A percentile compares a stretch with the other conserved stretches of the same genome.
Conservation (phyloP, 2,888 invertebrate genomes). For the Noctua fimbriata region DNA sequence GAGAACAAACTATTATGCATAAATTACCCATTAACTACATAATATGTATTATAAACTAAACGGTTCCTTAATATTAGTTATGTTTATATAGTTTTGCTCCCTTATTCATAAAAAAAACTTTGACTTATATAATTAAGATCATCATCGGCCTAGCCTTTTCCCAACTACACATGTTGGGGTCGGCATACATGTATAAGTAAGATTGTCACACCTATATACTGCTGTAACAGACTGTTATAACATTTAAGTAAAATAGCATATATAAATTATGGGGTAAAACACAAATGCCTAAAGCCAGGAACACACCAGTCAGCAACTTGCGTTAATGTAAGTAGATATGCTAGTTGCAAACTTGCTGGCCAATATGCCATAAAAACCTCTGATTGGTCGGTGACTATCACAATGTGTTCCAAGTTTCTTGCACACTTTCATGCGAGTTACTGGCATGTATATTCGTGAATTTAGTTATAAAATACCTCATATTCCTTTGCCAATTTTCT, state of each 20-base stretch:
- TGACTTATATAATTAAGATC: background rate
- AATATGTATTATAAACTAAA: conserved; percentile 3
- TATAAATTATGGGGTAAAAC: background rate
- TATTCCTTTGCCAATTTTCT: conserved; percentile 3
- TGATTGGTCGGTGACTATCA: background rate
- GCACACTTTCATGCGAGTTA: background rate
- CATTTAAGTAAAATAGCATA: background rate
- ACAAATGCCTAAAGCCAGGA: background rate
- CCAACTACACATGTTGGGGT: no score
- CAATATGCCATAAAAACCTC: background rate
- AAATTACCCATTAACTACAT: background rate
- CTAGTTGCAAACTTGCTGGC: background rate
- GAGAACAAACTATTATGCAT: background rate
- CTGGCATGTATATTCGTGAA: background rate
- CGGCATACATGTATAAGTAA: background rate
- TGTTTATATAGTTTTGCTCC: background rate
- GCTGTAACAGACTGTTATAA: background rate
- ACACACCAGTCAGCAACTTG: background rate
- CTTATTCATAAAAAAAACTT: background rate
- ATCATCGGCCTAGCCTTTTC: no score
- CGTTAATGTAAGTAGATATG: background rate
- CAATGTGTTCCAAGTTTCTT: background rate
- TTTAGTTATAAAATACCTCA: background rate
- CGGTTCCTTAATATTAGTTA: background rate
- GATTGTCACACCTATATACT: background rate